Base-by-base conservation (phyloP, 2,888 invertebrate species). In the Eupithecia subfuscata region DNA sequence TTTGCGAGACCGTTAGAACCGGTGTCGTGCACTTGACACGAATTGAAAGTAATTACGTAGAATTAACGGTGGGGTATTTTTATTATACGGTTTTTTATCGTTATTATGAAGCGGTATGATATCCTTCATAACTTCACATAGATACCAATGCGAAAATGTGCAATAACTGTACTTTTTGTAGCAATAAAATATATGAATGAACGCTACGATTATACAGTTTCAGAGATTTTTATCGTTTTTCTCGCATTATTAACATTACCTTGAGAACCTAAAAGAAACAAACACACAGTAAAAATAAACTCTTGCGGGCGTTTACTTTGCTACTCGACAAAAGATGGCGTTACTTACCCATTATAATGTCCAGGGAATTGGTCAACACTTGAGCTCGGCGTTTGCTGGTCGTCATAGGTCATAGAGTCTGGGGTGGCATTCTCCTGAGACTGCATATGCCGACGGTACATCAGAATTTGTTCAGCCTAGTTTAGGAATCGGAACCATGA, bases 341-440 rank as follows among this genome's bases (percentile, higher is more conserved):
- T 6, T 77, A 91, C 96, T 95, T 95, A 97, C 97, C 97, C 97
- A 92, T 97, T 97, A 92, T 97, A 97, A 87, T 96, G 96, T 81
- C 90, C 89, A 90, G 98, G 98, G 94, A 98, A 96, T 92, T 98
- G 98, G 93, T 98, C 98, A 60, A 60, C 60, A 89, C 97, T 98
- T 89, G 98, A 98, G 83, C 98, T 98, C 81, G 98, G 98, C 85
- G 98, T 98, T 90, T 98, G 98, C 87, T 97, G 97, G 88, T 97
- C 97, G 90, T 97, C 97, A 80, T 93, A 94, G 30, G 77, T 77
- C 70, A 92, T 92, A 0, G 98, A 98, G 75, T 82, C 82, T 74
- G 72, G 82, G 73, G 70, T 81, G 78, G 74, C 82, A 68, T 78
- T 81, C 64, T 81, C 82, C 77, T 82, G 82, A 30, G 82, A 77